Evolutionary conservation across 1,140 invertebrate species (phyloP), one percentile per base, ranked within the genome.

Genomic region (Drosophila leontia): DNA sequence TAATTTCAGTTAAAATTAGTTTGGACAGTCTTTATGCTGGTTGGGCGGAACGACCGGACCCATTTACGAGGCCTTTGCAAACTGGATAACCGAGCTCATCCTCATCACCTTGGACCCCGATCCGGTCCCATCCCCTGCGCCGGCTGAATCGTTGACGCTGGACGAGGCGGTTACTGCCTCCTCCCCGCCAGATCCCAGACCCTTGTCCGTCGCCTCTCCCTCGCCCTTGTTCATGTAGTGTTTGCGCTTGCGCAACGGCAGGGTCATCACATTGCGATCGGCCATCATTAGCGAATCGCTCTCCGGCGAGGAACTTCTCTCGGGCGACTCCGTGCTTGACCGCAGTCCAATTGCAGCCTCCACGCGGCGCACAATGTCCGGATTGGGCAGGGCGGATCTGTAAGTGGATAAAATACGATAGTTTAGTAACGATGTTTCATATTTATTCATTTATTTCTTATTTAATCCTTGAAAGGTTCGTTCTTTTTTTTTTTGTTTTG

Each of bases 61-160:
- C 77, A 39, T 56, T 55, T 95, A 95, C 78, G 95, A 95, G 13
- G 96, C 95, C 71, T 95, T 95, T 9, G 96, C 97, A 87, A 96
- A 97, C 61, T 97, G 96, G 77, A 97, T 97, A 44, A 97, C 96
- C 0, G 96, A 96, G 75, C 95, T 96, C 81, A 96, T 95, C 50
- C 96, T 93, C 74, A 92, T 94, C 93, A 91, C 94, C 77, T 87
- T 92, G 26, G 77, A 61, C 50, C 63, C 69, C 26, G 41, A 23
- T 9, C 75, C 51, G 23, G 41, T 64, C 45, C 12, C 50, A 26
- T 55, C 71, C 48, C 17, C 62, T 26, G 35, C 44, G 19, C 19
- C 67, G 57, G 41, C 78, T 7, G 60, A 29, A 19, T 34, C 61
- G 3, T 15, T 58, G 11, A 47, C 11, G 32, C 50, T 35, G 3